Evolutionary conservation across 1,140 invertebrate species (phyloP).

Genomic region (Telenomus remus): DNA sequence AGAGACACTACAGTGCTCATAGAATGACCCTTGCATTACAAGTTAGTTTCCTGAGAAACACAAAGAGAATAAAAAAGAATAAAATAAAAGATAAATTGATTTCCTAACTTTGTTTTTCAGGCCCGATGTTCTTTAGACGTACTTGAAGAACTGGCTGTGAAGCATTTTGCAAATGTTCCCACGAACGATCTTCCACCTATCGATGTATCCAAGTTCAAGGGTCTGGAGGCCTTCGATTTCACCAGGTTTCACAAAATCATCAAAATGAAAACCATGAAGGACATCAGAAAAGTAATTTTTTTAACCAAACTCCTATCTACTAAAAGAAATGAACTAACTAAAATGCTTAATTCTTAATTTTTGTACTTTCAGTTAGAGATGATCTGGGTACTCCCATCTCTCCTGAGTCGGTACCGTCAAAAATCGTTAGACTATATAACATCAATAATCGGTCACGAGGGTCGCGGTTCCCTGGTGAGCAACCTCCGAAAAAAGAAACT

Average conservation of each 20-base stretch:
- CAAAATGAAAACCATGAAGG: constrained; percentile 87
- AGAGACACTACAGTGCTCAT: constrained; percentile 90
- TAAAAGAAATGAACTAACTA: too few species aligned
- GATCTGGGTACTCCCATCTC: constrained; percentile 87
- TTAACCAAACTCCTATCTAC: too few species aligned
- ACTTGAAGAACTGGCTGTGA: constrained; percentile 81
- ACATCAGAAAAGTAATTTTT: constrained; percentile 81
- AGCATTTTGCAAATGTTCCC: constrained; percentile 80
- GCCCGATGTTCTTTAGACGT: constrained; percentile 86
- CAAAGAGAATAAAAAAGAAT: too few species aligned
- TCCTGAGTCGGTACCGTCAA: constrained; percentile 82
- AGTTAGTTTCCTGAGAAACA: too few species aligned
- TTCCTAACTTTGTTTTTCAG: too few species aligned
- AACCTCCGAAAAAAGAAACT: constrained; percentile 89
- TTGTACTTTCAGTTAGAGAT: constrained; percentile 79
- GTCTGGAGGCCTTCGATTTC: constrained; percentile 78
- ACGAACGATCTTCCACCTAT: constrained; percentile 79
- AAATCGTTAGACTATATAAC: constrained; percentile 88
- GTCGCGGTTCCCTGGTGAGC: constrained; percentile 88
- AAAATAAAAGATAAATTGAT: too few species aligned
- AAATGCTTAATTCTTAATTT: too few species aligned
- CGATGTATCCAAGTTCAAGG: constrained; percentile 77
- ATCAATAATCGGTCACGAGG: constrained; percentile 91
- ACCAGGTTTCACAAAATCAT: constrained; percentile 83
- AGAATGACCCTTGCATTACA: constrained; percentile 91